Conservation (phyloP, 2,113 vertebrate species). For the Microcebus lehilahytsara region DNA sequence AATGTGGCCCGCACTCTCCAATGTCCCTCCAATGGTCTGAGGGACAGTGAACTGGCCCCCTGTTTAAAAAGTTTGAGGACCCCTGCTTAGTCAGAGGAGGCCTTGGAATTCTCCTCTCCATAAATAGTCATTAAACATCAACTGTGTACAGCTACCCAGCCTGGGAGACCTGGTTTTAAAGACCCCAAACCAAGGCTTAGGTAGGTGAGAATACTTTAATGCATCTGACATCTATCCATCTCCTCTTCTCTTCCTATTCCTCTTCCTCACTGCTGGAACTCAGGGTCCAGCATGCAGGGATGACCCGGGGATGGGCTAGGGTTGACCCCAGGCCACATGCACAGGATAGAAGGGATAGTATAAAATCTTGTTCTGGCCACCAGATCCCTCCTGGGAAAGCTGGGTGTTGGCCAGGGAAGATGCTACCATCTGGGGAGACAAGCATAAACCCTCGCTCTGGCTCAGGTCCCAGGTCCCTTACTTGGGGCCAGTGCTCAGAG, state of each 20-base stretch:
- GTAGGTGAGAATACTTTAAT: background rate
- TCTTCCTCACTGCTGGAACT: background rate
- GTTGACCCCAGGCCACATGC: background rate
- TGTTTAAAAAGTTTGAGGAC: too few relatives aligned
- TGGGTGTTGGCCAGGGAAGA: background rate
- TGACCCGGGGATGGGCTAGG: background rate
- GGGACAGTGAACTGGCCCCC: too few relatives aligned
- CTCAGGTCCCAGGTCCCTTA: background rate
- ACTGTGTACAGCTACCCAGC: background rate
- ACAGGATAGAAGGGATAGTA: background rate
- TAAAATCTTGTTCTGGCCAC: background rate
- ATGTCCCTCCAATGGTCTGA: too few relatives aligned
- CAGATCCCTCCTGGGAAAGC: background rate
- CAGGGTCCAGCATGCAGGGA: background rate
- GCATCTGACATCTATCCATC: background rate
- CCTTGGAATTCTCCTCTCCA: background rate
- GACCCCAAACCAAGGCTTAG: background rate
- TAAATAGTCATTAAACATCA: background rate
- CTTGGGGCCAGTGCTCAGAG: background rate
- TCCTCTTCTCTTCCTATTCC: background rate
- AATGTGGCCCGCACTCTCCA: too few relatives aligned
- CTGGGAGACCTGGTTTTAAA: background rate
- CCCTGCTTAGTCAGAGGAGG: background rate
- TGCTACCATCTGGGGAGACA: rapidly evolving
- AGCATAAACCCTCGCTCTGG: background rate